phyloP scores from a whole-genome alignment of 2,888 invertebrate species.

The Cheilosia impressa region DNA sequence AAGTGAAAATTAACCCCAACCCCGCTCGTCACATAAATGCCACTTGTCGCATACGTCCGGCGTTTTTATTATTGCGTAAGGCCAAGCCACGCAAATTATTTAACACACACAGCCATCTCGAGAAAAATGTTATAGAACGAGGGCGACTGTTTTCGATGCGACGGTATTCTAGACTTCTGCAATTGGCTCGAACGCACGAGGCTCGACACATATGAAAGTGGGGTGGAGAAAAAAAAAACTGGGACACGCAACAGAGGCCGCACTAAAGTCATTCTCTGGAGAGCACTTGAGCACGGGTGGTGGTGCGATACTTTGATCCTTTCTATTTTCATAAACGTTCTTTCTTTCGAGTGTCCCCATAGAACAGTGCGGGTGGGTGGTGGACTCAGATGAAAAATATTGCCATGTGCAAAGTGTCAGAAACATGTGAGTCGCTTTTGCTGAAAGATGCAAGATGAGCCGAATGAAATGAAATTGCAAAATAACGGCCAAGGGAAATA shows the following conservation, averaged over 20 bases:
- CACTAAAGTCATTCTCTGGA: slow-evolving; percentile 40
- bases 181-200: slow-evolving; percentile 44
- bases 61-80: slow-evolving; percentile 73
- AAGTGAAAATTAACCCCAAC: slow-evolving; percentile 68
- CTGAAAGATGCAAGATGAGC: slow-evolving; percentile 64
- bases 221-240: slow-evolving; percentile 36
- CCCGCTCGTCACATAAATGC: slow-evolving; percentile 60
- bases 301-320: slow-evolving; percentile 55
- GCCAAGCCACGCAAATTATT: slow-evolving; percentile 69
- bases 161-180: slow-evolving; percentile 5
- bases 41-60: slow-evolving; percentile 72
- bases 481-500: slow-evolving; percentile 55
- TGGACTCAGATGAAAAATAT: slow-evolving; percentile 54
- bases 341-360: slow-evolving; percentile 24
- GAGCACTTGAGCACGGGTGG: slow-evolving; percentile 33
- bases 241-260: slow-evolving; percentile 52
- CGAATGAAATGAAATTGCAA: slow-evolving; percentile 60
- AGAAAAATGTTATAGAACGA: background rate
- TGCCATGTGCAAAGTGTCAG: slow-evolving; percentile 64
- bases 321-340: slow-evolving; percentile 47
- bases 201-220: slow-evolving; percentile 29
- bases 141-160: background rate
- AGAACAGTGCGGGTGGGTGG: background rate
- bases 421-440: slow-evolving; percentile 62
- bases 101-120: slow-evolving; percentile 47